Base-by-base conservation (phyloP, 1,140 invertebrate species). In the Drosophila subpulchrella region DNA sequence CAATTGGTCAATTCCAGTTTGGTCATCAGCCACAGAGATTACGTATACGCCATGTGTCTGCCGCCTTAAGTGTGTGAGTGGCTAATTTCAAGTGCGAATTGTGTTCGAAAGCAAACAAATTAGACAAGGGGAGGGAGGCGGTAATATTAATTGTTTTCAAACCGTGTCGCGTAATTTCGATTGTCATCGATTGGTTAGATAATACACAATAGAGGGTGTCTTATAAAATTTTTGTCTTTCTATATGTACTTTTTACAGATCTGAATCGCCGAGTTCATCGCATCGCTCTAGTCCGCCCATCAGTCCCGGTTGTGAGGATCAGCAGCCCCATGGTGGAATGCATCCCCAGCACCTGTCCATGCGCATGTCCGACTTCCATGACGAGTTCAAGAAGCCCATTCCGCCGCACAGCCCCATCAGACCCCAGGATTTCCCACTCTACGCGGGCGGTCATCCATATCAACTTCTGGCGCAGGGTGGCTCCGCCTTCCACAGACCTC, bases 211-310 rank as follows among this genome's bases (percentile, higher is more conserved):
- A 78, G 42, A 82, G 83, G 75, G 82, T 89, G 80, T 41, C 59
- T 53, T 34, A 65, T 39, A 3, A 17, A 15, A 2, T 13, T 13
- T 32, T 17, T 42, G 1, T 36, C 1, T 50, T n/a, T 2, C 20
- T 20, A 17, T n/a, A 27, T 36, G 11, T 7, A 20, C 10, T 30
- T 20, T 6, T 48, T 27, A 1, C 54, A 92, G 91, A 89, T 92
- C 91, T 6, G 91, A 92, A 68, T 92, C 91, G 71, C 91, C 91
- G 24, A 90, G 76, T 44, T 92, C 92, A n/a, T 92, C 91, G 46
- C 91, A 91, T 65, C 91, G 91, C 41, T 92, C 92, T 50, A 92
- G 92, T 83, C 92, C 92, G 63, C 91, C 92, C 50, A 92, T 92
- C 12, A 92, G 92, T 75, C 92, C 92, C 0, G 92, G 92, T 36